Percentiles rank a stretch among this genome's conserved stretches.
Conservation (phyloP, 2,113 vertebrate genomes). For the Peromyscus leucopus region DNA sequence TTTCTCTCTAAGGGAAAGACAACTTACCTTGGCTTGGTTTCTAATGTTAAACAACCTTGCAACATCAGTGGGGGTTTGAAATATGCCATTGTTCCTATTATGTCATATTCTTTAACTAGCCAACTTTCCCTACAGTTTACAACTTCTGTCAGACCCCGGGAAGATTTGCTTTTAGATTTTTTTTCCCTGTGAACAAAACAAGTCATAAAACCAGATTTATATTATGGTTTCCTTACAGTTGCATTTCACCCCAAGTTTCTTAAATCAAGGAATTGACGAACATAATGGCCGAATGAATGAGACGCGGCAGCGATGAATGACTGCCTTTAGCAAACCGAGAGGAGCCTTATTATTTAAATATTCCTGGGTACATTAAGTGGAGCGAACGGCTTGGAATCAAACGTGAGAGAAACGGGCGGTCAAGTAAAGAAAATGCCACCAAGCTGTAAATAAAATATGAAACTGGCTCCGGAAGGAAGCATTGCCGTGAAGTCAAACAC, state of each 20-base stretch:
- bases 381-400: conserved; percentile 79
- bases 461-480: conserved; percentile 78
- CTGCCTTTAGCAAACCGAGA: conserved; percentile 74
- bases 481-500: conserved; percentile 73
- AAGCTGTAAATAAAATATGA: conserved; percentile 89
- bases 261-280: conserved; percentile 81
- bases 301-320: conserved; percentile 23
- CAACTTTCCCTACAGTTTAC: conserved; percentile 76
- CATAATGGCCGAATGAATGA: conserved; percentile 74
- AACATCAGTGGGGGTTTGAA: conserved; percentile 45
- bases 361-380: conserved; percentile 76
- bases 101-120: conserved; percentile 70
- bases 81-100: conserved; percentile 46
- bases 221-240: conserved; percentile 74
- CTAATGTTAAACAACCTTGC: conserved; percentile 38
- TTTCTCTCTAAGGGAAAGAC: conserved; percentile 30
- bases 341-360: conserved; percentile 80
- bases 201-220: conserved; percentile 81
- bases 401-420: conserved; percentile 71
- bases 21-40: conserved; percentile 53
- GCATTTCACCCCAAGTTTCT: conserved; percentile 77
- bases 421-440: conserved; percentile 74
- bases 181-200: conserved; percentile 75
- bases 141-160: conserved; percentile 66
- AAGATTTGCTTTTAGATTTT: conserved; percentile 75